Conservation (phyloP, 2,888 invertebrate genomes). For the Sarcophaga subvicina region DNA sequence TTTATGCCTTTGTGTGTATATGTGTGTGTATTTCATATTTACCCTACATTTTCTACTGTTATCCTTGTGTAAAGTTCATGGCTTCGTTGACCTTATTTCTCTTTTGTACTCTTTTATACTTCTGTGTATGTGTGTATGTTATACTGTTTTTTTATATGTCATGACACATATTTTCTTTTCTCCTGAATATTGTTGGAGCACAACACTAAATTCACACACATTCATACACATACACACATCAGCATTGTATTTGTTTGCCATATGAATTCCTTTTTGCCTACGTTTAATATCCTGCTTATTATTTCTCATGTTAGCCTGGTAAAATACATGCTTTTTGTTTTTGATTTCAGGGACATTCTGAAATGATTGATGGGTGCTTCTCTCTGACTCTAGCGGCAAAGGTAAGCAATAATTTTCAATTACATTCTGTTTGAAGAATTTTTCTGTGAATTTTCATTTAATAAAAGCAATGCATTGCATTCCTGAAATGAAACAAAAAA, state of each 20-base stretch:
- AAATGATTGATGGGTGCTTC: constrained; percentile 61
- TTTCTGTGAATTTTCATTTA: constrained; percentile 3
- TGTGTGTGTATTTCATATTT: constrained; percentile 27
- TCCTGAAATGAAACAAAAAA: too few species aligned
- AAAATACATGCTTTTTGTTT: constrained; percentile 79
- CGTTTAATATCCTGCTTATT: neutral
- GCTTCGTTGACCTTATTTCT: constrained; percentile 67
- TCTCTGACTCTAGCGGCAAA: constrained; percentile 32
- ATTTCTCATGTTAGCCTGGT: constrained; percentile 74
- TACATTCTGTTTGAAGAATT: neutral
- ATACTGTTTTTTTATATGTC: constrained; percentile 24
- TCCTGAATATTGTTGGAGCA: neutral
- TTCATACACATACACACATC: neutral
- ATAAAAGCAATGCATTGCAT: neutral
- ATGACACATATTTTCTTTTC: constrained; percentile 46
- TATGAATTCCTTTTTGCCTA: neutral
- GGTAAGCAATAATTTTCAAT: constrained; percentile 20
- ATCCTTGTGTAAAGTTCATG: constrained; percentile 69
- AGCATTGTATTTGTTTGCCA: constrained; percentile 8
- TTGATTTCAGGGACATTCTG: constrained; percentile 80
- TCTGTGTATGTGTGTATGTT: neutral
- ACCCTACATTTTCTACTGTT: constrained; percentile 68
- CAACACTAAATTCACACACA: neutral
- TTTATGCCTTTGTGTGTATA: neutral
- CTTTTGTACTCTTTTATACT: neutral